phyloP scores from a whole-genome alignment of 1,140 invertebrate genomes.

The Drosophila bocki region DNA sequence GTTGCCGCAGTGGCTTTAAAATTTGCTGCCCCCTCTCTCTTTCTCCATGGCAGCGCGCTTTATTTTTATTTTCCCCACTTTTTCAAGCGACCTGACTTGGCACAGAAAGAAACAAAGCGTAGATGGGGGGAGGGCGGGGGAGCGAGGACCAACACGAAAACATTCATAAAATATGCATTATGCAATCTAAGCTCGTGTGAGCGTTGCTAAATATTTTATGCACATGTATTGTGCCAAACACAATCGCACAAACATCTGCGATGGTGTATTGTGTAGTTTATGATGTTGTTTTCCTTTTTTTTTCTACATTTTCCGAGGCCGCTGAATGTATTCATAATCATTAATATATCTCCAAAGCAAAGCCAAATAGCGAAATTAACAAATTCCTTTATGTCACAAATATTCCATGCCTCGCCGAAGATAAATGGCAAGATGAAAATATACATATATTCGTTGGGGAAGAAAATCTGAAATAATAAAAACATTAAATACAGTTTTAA shows the following conservation, averaged over 20 bases:
- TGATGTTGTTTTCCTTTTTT: slow-evolving; percentile 61
- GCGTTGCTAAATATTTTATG: slow-evolving; percentile 83
- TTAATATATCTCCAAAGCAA: slow-evolving; percentile 68
- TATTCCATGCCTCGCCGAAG: slow-evolving; percentile 77
- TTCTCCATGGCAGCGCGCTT: slow-evolving; percentile 49
- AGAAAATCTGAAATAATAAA: slow-evolving; percentile 52
- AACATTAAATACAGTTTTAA: slow-evolving; percentile 75
- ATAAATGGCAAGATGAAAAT: slow-evolving; percentile 65
- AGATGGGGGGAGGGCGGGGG: slow-evolving; percentile 1
- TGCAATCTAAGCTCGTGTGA: slow-evolving; percentile 85
- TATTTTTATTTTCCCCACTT: slow-evolving; percentile 74
- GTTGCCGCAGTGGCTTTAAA: slow-evolving; percentile 80
- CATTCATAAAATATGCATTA: slow-evolving; percentile 84
- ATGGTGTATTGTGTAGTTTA: slow-evolving; percentile 61
- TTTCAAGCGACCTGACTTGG: slow-evolving; percentile 64
- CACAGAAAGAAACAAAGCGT: slow-evolving; percentile 35
- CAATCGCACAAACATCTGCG: slow-evolving; percentile 31
- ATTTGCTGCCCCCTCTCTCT: slow-evolving; percentile 2
- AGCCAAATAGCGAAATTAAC: slow-evolving; percentile 65
- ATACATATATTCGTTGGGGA: background rate
- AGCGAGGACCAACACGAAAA: slow-evolving; percentile 49
- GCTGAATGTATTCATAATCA: slow-evolving; percentile 55
- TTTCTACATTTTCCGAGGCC: background rate
- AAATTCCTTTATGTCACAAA: slow-evolving; percentile 78
- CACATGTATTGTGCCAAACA: slow-evolving; percentile 71